Conservation (phyloP, 2,888 invertebrate genomes). For the Peribatodes rhomboidaria region DNA sequence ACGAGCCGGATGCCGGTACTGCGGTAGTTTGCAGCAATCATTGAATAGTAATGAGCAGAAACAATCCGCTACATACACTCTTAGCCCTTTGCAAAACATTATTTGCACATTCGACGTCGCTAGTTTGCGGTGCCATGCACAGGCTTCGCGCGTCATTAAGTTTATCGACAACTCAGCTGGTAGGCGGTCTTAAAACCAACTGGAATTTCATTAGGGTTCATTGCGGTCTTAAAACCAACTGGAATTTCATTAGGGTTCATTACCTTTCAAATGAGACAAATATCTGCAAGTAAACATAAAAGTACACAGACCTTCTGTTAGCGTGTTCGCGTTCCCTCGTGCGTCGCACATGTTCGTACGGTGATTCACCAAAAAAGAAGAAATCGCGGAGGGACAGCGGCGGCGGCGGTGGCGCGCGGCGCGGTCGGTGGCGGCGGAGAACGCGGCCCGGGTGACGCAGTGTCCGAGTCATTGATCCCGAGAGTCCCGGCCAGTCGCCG, state of each 20-base stretch:
- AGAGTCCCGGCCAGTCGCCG: slow-evolving; percentile 77
- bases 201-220: too few relatives aligned
- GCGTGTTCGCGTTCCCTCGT: slow-evolving; percentile 64
- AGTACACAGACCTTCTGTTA: slow-evolving; percentile 50
- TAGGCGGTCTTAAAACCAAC: not conserved
- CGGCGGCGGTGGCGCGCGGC: slow-evolving; percentile 47
- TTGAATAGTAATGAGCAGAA: slow-evolving; percentile 73
- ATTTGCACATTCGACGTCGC: slow-evolving; percentile 27
- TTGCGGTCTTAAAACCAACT: not conserved
- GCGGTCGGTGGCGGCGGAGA: slow-evolving; percentile 57
- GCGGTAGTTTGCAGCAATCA: slow-evolving; percentile 66
- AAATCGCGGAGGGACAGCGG: slow-evolving; percentile 70
- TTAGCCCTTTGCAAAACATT: slow-evolving; percentile 24
- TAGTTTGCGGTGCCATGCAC: slow-evolving; percentile 3
- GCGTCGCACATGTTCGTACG: slow-evolving; percentile 73
- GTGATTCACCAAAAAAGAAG: slow-evolving; percentile 78
- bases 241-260: slow-evolving; percentile 15
- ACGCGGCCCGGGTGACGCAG: slow-evolving; percentile 72
- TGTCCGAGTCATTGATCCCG: slow-evolving; percentile 83
- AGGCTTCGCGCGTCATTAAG: slow-evolving; percentile 6
- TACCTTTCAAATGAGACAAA: slow-evolving; percentile 40
- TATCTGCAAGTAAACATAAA: slow-evolving; percentile 38
- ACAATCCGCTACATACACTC: slow-evolving; percentile 13
- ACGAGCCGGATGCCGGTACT: slow-evolving; percentile 43
- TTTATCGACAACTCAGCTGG: slow-evolving; percentile 8